Base-by-base conservation (phyloP, 1,140 invertebrate species). In the Plodia interpunctella region DNA sequence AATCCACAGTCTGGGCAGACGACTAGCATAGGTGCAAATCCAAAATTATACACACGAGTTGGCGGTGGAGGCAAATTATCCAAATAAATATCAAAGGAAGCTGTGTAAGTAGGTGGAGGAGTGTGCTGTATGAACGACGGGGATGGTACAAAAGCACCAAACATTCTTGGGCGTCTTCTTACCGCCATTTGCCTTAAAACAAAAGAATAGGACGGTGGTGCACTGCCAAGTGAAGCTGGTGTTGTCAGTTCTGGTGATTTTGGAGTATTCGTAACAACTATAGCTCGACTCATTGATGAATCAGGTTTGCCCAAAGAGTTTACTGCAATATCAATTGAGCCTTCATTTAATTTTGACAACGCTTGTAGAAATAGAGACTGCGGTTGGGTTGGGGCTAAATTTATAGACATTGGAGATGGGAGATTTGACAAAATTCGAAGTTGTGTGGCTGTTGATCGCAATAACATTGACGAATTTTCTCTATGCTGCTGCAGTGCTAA, bases 201-300 rank as follows among this genome's bases (percentile, higher is more conserved):
- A 58, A 83, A 89, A 1, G 87, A 84, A 74, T 89, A 89, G 0
- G 87, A 87, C n/a, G 87, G 87, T 13, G 87, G 87, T 9, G 87
- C 84, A 61, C 74, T 87, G 0, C 72, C 69, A 25, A 89, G 65
- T 0, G 87, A 89, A 65, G 80, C 77, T 10, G 87, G 87, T n/a
- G 87, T 68, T 0, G 74, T 57, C n/a, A 78, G 51, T 53, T 81
- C 81, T 20, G 66, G 57, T 5, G 65, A 64, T 18, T 66, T 70
- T 8, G 18, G 17, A 0, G 19, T n/a, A 15, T 54, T 49, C 1
- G 15, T 0, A 3, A 18, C 18, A 19, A 51, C 1, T n/a, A 51
- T n/a, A 17, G 15, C 20, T 57, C n/a, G 19, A 28, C 35, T 20
- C 4, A 17, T 2, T 54, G 51, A 15, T 50, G 49, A 19, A 32